Conservation (phyloP, 2,888 invertebrate species). For the Amblyjoppa proteus region DNA sequence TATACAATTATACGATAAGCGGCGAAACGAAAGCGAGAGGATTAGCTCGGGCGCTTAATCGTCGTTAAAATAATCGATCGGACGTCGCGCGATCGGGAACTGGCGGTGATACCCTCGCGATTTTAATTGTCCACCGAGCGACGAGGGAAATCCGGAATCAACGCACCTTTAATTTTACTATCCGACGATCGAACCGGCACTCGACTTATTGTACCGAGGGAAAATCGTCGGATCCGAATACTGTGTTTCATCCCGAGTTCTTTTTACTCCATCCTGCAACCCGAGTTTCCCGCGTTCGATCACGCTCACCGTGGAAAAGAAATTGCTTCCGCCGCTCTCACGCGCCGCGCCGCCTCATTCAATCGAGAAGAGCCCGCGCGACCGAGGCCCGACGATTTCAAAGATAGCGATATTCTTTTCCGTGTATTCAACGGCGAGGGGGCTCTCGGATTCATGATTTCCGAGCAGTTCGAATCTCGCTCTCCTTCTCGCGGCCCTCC, state of each 20-base stretch:
- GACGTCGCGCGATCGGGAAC: neutral
- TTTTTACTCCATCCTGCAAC: neutral
- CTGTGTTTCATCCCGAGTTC: neutral
- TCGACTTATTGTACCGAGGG: neutral
- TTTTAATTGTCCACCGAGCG: neutral
- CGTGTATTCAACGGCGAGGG: slow-evolving; percentile 16
- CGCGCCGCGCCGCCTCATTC: slow-evolving; percentile 4
- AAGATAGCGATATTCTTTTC: slow-evolving; percentile 25
- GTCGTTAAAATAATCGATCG: slow-evolving; percentile 38
- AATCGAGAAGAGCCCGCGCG: slow-evolving; percentile 7
- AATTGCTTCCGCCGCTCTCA: slow-evolving; percentile 9
- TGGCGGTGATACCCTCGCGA: neutral
- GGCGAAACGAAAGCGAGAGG: slow-evolving; percentile 49
- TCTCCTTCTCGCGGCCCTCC: neutral
- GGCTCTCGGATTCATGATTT: slow-evolving; percentile 4
- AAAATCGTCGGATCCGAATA: slow-evolving; percentile 1
- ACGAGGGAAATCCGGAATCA: neutral
- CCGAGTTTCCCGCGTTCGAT: slow-evolving; percentile 6
- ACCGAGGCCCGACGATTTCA: slow-evolving; percentile 23
- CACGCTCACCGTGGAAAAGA: slow-evolving; percentile 16
- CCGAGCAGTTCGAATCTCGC: slow-evolving; percentile 37
- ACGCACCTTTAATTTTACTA: neutral
- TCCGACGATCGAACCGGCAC: neutral
- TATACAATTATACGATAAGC: slow-evolving; percentile 39
- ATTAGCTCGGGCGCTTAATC: slow-evolving; percentile 37